These are phyloP conservation scores for Crotalus viridis DNA, from an alignment of 2,113 vertebrate species.

Conservation along the genomic window DNA sequence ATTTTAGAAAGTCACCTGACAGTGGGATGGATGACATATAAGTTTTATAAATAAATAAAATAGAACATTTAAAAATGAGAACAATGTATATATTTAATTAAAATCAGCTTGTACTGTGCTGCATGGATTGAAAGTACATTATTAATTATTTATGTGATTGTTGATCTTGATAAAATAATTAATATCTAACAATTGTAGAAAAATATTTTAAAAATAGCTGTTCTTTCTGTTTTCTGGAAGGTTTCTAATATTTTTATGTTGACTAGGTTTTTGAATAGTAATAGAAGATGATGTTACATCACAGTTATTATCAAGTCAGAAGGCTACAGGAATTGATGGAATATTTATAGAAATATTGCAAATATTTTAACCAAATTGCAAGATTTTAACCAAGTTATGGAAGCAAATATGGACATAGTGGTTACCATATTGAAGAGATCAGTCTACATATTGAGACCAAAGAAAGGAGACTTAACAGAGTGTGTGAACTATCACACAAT, in stretches of 20 bases:
- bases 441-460: background rate
- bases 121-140: background rate
- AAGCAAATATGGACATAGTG: background rate
- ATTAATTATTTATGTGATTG: background rate
- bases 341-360: background rate
- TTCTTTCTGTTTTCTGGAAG: background rate
- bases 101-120: background rate
- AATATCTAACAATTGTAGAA: background rate
- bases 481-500: background rate
- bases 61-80: background rate
- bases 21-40: background rate
- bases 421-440: background rate
- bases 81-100: background rate
- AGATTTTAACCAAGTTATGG: background rate
- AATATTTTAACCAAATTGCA: background rate
- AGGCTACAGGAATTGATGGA: background rate
- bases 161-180: background rate
- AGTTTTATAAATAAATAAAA: background rate
- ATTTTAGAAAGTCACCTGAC: background rate
- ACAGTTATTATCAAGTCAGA: background rate
- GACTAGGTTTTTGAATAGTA: background rate
- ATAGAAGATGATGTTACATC: background rate
- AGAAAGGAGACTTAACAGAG: background rate
- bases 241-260: background rate
- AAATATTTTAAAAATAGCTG: background rate